These are phyloP conservation scores for Coptotermes formosanus DNA, from an alignment of 1,140 invertebrate species.

Conservation along the genomic window DNA sequence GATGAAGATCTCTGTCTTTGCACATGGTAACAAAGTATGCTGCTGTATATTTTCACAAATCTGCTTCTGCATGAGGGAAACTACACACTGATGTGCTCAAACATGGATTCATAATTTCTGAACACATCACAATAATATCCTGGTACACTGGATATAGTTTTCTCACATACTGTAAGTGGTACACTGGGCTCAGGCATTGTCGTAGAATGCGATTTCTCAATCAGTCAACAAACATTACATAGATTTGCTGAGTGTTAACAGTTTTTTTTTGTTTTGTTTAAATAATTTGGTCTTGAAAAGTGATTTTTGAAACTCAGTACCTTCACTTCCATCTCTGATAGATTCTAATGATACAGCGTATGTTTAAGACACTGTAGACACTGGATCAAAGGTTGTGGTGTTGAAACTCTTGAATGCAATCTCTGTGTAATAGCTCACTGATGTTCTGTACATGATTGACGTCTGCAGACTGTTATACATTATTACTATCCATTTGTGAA, in stretches of 20 bases:
- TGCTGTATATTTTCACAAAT: neutral
- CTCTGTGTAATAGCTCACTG: neutral
- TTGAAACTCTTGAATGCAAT: neutral
- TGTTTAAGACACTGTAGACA: neutral
- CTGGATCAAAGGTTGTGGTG: neutral
- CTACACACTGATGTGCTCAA: neutral
- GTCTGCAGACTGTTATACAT: too few relatives aligned
- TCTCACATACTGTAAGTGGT: too few relatives aligned
- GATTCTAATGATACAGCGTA: neutral
- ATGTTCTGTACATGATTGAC: neutral
- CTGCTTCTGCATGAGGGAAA: neutral
- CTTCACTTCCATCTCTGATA: neutral
- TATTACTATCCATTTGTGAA: too few relatives aligned
- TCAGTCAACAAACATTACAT: too few relatives aligned
- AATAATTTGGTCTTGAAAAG: neutral
- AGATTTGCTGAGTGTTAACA: too few relatives aligned
- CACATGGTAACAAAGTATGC: neutral
- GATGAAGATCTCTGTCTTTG: neutral
- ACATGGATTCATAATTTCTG: too few relatives aligned
- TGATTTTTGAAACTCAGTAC: neutral
- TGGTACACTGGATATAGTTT: too few relatives aligned
- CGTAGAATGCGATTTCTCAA: too few relatives aligned
- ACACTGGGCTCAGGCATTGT: too few relatives aligned
- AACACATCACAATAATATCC: too few relatives aligned
- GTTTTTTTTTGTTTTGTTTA: neutral